Percentiles rank a stretch among this genome's conserved stretches.
Evolutionary conservation across 2,888 invertebrate genomes (phyloP).

Genomic region (Aethes cnicana): DNA sequence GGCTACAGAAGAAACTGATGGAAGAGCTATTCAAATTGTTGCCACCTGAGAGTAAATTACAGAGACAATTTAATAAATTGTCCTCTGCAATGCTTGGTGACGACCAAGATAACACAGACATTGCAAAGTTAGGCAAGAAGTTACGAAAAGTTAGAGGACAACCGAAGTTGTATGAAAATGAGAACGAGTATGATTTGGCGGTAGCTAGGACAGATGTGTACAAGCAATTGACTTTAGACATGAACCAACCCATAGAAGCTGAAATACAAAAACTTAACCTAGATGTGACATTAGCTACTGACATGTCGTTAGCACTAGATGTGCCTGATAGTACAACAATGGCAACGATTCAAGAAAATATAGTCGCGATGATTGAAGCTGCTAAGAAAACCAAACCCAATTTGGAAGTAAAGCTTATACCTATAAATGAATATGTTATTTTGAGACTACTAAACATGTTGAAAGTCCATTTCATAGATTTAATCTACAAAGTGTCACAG

Average conservation of each 20-base stretch:
- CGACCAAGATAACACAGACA: conserved; percentile 49
- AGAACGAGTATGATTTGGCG: conserved; percentile 53
- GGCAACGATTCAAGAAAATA: conserved; percentile 43
- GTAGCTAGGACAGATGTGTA: conserved; percentile 46
- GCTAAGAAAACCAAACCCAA: conserved; percentile 34
- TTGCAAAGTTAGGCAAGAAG: conserved; percentile 64
- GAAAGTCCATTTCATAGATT: conserved; percentile 45
- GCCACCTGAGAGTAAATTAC: conserved; percentile 39
- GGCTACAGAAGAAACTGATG: conserved; percentile 86
- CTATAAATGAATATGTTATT: conserved; percentile 80
- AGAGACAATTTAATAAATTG: conserved; percentile 41
- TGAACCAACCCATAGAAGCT: conserved; percentile 55
- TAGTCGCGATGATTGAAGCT: conserved; percentile 40
- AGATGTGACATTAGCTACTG: conserved; percentile 42
- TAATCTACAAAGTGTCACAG: conserved; percentile 39
- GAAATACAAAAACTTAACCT: conserved; percentile 50
- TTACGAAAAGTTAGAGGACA: conserved; percentile 65
- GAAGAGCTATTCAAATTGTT: conserved; percentile 49
- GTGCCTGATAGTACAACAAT: conserved; percentile 50
- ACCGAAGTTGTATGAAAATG: conserved; percentile 59
- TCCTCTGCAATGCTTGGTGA: conserved; percentile 39
- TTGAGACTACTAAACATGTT: conserved; percentile 60
- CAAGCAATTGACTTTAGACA: conserved; percentile 51
- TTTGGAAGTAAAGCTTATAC: conserved; percentile 71
- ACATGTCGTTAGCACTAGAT: conserved; percentile 54